Conservation (phyloP, 2,113 vertebrate species). For the Myodes glareolus region DNA sequence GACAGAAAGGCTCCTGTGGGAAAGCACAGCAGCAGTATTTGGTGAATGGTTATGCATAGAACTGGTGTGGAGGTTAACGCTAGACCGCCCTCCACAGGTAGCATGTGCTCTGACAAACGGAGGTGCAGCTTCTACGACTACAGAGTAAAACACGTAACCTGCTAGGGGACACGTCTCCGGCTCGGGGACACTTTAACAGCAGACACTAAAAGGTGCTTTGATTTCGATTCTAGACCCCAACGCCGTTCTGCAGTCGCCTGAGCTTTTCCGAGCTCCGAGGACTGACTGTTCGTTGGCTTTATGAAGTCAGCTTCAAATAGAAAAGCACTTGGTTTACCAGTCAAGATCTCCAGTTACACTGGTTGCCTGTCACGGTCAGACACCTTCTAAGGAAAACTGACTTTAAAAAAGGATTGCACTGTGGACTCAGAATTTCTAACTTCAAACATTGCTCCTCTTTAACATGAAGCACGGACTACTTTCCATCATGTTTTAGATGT, state of each 20-base stretch:
- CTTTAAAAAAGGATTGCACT: slow-evolving; percentile 59
- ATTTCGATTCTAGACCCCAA: slow-evolving; percentile 56
- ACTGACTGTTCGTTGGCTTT: slow-evolving; percentile 60
- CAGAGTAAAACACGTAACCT: slow-evolving; percentile 23
- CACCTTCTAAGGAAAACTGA: slow-evolving; percentile 70
- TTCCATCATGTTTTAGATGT: slow-evolving; percentile 63
- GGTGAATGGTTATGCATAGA: slow-evolving; percentile 73
- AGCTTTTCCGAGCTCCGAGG: slow-evolving; percentile 40
- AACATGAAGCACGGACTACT: slow-evolving; percentile 62
- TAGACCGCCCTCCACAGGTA: slow-evolving; percentile 18
- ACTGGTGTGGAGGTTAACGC: slow-evolving; percentile 13
- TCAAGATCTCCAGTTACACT: slow-evolving; percentile 73
- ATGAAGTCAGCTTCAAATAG: slow-evolving; percentile 69
- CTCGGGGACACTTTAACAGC: slow-evolving; percentile 36
- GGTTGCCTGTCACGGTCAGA: slow-evolving; percentile 79
- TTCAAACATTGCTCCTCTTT: slow-evolving; percentile 55
- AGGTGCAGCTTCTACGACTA: slow-evolving; percentile 33
- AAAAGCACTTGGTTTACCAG: slow-evolving; percentile 58
- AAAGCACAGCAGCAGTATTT: slow-evolving; percentile 65
- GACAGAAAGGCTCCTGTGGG: slow-evolving; percentile 54
- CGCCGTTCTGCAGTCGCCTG: slow-evolving; percentile 51
- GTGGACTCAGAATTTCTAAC: slow-evolving; percentile 31
- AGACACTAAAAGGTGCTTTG: slow-evolving; percentile 32
- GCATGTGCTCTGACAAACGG: neutral
- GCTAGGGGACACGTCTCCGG: slow-evolving; percentile 57